These are phyloP conservation scores for Pollicipes pollicipes DNA, from an alignment of 1,140 invertebrate genomes.

Conservation along the genomic window DNA sequence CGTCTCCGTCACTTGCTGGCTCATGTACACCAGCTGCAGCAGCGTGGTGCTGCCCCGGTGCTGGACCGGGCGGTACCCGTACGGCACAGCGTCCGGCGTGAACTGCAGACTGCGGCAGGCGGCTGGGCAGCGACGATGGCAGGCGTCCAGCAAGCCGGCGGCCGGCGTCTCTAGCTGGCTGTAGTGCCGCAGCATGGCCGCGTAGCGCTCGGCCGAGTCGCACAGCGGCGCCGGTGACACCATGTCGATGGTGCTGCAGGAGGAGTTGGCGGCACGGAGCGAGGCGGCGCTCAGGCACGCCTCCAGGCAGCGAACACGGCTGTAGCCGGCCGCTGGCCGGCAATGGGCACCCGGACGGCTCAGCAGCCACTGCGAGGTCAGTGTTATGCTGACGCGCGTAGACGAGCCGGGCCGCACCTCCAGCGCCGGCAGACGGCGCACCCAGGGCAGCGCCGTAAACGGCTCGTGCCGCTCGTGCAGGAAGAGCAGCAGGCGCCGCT, in stretches of 20 bases:
- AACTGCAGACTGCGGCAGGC: not conserved
- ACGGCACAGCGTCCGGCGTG: not conserved
- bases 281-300: not conserved
- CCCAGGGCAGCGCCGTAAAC: not conserved
- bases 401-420: not conserved
- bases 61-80: not conserved
- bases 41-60: not conserved
- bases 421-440: not conserved
- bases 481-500: not conserved
- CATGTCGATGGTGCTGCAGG: not conserved
- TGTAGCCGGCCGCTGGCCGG: not conserved
- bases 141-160: not conserved
- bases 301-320: not conserved
- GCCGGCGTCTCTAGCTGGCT: not conserved
- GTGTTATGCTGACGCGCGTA: not conserved
- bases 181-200: not conserved
- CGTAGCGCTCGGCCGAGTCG: not conserved
- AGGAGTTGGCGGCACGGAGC: not conserved
- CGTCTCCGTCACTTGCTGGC: not conserved
- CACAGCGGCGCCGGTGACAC: not conserved
- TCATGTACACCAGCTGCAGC: not conserved
- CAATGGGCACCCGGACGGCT: not conserved
- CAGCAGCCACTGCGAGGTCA: not conserved
- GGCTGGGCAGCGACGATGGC: not conserved
- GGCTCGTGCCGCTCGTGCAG: not conserved